phyloP scores from a whole-genome alignment of 1,140 invertebrate species.

The Drosophila dunni region DNA sequence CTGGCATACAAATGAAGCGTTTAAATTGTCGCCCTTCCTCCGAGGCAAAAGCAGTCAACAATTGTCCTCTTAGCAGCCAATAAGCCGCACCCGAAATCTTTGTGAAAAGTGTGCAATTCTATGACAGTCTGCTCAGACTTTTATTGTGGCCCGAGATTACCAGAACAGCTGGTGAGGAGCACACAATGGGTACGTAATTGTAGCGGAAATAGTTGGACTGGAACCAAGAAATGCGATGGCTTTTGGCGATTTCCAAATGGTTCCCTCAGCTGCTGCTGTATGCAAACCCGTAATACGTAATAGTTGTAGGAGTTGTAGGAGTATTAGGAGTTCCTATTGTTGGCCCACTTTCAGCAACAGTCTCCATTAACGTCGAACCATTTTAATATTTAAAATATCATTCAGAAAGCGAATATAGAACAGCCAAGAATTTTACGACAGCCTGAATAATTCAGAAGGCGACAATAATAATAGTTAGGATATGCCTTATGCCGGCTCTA shows the following conservation, averaged over 20 bases:
- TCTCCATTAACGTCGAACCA: constrained; percentile 43
- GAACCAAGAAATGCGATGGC: constrained; percentile 38
- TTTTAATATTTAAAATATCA: constrained; percentile 75
- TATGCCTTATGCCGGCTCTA: constrained; percentile 12
- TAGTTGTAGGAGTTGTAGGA: constrained; percentile 34
- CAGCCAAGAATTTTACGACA: constrained; percentile 31
- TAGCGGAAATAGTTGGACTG: constrained; percentile 47
- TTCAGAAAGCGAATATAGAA: constrained; percentile 44
- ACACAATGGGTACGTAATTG: constrained; percentile 51
- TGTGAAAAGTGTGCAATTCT: constrained; percentile 25
- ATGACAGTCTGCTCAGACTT: constrained; percentile 51
- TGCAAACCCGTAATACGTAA: constrained; percentile 6
- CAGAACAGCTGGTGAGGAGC: constrained; percentile 48
- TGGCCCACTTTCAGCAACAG: not conserved
- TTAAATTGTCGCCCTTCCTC: constrained; percentile 25
- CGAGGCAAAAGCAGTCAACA: constrained; percentile 14
- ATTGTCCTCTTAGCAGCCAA: constrained; percentile 65
- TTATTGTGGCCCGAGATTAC: constrained; percentile 65
- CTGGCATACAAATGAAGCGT: constrained; percentile 39
- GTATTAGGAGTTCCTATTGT: not conserved
- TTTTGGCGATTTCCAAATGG: constrained; percentile 50
- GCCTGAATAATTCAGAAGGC: constrained; percentile 46
- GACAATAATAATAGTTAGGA: constrained; percentile 45
- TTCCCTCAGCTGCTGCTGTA: constrained; percentile 26
- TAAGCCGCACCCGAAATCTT: constrained; percentile 47